Base-by-base conservation (phyloP, 2,888 invertebrate genomes). In the Stenodema calcarata region DNA sequence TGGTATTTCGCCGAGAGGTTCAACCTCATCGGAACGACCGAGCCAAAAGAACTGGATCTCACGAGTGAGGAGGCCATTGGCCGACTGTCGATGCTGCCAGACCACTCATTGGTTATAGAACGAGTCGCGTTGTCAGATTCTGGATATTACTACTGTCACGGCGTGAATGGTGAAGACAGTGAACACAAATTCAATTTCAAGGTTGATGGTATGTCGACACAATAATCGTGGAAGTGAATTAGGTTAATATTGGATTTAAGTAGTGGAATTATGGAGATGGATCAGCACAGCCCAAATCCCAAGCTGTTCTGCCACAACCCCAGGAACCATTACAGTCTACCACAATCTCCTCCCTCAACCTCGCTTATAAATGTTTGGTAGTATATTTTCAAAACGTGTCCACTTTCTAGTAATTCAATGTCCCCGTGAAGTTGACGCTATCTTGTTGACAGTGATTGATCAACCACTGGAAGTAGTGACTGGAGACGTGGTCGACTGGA, bases 121-220 rank as follows among this genome's bases (percentile, higher is more conserved):
- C 90, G 91, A 88, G 90, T 93, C 23, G 89, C 90, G 0, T 42
- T 79, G 0, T 87, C 90, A 6, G 93, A 93, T 89, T 89, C 90
- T 2, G 93, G 93, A 0, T 90, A 93, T 88, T 93, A 93, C 90
- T 91, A 91, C 84, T 93, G 93, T 87, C 91, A 91, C 87, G 91
- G 92, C 18, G 89, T 90, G n/a, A 91, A 91, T 1, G 90, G 87
- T 42, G 88, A 88, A 35, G 89, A 88, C 47, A 18, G 42, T 41
- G 62, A 82, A 30, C 30, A 73, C 47, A 87, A 87, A 76, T 82
- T 35, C n/a, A 87, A 82, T 23, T 82, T 70, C 69, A 35, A 27
- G 62, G 62, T 69, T 41, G 69, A 69, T n/a, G 69, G 81, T 81
- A 81, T 30, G 35, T 7, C 44, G n/a, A n/a, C n/a, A n/a, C n/a